phyloP scores from a whole-genome alignment of 2,888 invertebrate genomes.

The Notodonta dromedarius region DNA sequence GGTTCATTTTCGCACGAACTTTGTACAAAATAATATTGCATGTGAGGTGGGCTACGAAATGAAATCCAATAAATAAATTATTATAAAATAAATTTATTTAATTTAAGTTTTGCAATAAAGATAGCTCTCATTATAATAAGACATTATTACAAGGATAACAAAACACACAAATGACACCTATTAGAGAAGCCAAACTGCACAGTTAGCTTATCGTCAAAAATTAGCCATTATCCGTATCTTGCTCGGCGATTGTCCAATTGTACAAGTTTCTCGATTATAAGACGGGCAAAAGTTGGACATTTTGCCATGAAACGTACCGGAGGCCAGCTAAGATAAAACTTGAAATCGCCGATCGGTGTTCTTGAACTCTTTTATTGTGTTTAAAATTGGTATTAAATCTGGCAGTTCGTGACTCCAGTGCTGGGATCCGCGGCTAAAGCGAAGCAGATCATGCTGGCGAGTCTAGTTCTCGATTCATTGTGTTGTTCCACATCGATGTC shows the following conservation, averaged over 20 bases:
- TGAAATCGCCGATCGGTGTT: constrained; percentile 42
- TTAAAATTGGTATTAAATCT: constrained; percentile 33
- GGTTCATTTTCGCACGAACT: too few relatives aligned
- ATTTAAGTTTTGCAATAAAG: too few relatives aligned
- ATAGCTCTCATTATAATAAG: too few relatives aligned
- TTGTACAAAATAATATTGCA: too few relatives aligned
- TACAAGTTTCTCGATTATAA: constrained; percentile 69
- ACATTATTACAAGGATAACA: constrained; percentile 23
- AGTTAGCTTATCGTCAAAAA: constrained; percentile 55
- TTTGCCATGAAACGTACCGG: constrained; percentile 49
- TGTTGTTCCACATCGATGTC: constrained; percentile 41
- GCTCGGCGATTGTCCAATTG: constrained; percentile 61
- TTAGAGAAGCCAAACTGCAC: constrained; percentile 29
- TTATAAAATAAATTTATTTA: too few relatives aligned
- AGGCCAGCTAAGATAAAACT: constrained; percentile 62
- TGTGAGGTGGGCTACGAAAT: neutral
- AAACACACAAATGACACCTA: constrained; percentile 32
- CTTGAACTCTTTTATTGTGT: constrained; percentile 19
- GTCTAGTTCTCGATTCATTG: constrained; percentile 39
- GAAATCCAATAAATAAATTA: constrained; percentile 11
- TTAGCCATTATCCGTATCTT: constrained; percentile 61
- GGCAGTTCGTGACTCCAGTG: constrained; percentile 56
- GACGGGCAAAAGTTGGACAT: constrained; percentile 54
- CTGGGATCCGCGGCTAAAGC: constrained; percentile 58
- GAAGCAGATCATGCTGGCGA: constrained; percentile 60